Evolutionary conservation across 2,113 vertebrate species (phyloP), one percentile per base, ranked within the genome.

Genomic region (Oenanthe melanoleuca): DNA sequence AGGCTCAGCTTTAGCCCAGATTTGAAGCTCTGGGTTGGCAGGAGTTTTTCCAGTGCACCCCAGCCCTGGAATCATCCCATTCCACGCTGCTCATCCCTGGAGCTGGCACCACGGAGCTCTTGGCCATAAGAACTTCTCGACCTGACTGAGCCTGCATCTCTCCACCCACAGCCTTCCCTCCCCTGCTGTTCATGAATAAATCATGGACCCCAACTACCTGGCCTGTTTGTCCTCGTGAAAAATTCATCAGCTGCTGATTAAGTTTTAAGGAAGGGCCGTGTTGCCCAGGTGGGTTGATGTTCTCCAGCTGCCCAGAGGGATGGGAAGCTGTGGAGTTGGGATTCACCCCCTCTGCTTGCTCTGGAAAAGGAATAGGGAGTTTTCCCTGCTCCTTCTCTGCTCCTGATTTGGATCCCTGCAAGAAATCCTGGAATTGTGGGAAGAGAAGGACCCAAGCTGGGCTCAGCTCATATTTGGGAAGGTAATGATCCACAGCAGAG

Each of bases 211-310:
- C 18, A n/a, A 80, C 87, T 95, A 96, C 96, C 96, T 95, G 95
- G 95, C 80, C 96, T 97, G 87, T 97, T 97, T 97, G 96, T 97
- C 89, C 56, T 87, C 11, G 10, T 97, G 71, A 97, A 97, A 95
- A 94, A 96, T 97, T 96, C 21, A 96, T 95, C 4, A 4, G 44
- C 24, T 80, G 91, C 96, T 97, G 84, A 96, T 97, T 97, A 97
- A 97, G 86, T 91, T 97, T 96, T 97, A 89, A 97, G 94, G 84
- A 96, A 95, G 89, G 75, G 85, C 55, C 2, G 5, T 18, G 47
- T 49, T 92, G 69, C 55, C 69, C 95, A 80, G 91, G 91, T 92
- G 78, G 81, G 81, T 64, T 12, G 9, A 33, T 2, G 9, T n/a
- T 42, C 72, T 86, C 64, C 86, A 34, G 86, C 69, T 91, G 77